Conservation (phyloP, 2,888 invertebrate species). For the Dynastes grantii region DNA sequence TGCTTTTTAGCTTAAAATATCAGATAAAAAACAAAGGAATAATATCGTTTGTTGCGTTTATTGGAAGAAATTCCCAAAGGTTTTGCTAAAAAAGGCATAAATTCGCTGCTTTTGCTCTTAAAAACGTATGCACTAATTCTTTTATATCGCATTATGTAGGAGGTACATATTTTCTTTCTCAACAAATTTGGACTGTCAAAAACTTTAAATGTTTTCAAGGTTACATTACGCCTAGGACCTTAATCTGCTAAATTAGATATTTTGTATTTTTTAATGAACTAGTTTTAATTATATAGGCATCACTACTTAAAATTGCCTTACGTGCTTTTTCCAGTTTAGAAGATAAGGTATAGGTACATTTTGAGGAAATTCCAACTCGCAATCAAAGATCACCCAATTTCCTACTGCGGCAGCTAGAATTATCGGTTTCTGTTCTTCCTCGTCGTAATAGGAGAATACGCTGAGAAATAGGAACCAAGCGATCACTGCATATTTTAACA, state of each 20-base stretch:
- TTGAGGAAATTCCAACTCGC: conserved; percentile 90
- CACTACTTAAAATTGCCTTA: conserved; percentile 71
- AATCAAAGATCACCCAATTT: conserved; percentile 85
- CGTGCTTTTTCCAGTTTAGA: conserved; percentile 92
- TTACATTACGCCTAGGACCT: neutral
- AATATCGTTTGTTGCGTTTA: too few species aligned
- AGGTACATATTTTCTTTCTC: neutral
- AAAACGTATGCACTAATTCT: too few species aligned
- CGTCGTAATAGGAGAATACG: conserved; percentile 61
- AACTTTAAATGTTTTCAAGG: neutral
- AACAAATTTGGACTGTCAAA: conserved; percentile 8
- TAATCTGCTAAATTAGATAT: neutral
- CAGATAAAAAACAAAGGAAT: too few species aligned
- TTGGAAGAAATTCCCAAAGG: too few species aligned
- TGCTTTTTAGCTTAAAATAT: too few species aligned
- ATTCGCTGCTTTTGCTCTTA: too few species aligned
- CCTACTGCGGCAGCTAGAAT: conserved; percentile 80
- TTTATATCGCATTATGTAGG: too few species aligned
- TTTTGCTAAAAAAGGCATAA: too few species aligned
- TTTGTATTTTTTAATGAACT: neutral
- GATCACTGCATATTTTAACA: conserved; percentile 13
- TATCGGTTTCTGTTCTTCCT: conserved; percentile 65
- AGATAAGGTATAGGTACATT: conserved; percentile 89
- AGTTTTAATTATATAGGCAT: neutral
- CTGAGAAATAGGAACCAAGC: conserved; percentile 52